A percentile compares a stretch with the other conserved stretches of the same genome.
Evolutionary conservation across 2,113 vertebrate species (phyloP).

Genomic region (Sorex araneus): DNA sequence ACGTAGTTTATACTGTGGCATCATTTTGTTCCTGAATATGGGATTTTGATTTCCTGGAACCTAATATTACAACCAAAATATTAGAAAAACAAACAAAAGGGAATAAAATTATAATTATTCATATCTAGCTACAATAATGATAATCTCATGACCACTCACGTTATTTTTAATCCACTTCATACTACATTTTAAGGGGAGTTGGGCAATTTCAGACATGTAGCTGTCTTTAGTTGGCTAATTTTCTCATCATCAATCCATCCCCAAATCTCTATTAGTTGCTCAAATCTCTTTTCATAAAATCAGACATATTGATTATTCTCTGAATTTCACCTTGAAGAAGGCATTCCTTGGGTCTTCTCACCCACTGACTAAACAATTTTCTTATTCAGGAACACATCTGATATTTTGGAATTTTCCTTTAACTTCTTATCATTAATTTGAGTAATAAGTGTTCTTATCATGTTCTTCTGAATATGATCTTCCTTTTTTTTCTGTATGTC

Average conservation of each 20-base stretch:
- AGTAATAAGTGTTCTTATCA: too few species aligned
- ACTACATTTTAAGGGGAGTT: neutral
- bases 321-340: neutral
- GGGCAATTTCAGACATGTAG: neutral
- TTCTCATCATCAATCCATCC: slow-evolving; percentile 4
- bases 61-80: slow-evolving; percentile 16
- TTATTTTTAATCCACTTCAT: neutral
- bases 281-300: neutral
- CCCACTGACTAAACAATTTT: neutral
- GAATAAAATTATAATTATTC: neutral
- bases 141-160: neutral
- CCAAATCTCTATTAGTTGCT: neutral
- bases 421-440: neutral
- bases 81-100: neutral
- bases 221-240: neutral
- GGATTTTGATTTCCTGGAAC: neutral
- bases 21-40: neutral
- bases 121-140: neutral
- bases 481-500: neutral
- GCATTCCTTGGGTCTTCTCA: neutral
- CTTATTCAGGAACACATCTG: neutral
- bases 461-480: neutral
- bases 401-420: neutral
- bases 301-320: neutral
- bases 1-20: neutral